phyloP scores from a whole-genome alignment of 1,140 invertebrate genomes.

The Coenobita brevimanus region DNA sequence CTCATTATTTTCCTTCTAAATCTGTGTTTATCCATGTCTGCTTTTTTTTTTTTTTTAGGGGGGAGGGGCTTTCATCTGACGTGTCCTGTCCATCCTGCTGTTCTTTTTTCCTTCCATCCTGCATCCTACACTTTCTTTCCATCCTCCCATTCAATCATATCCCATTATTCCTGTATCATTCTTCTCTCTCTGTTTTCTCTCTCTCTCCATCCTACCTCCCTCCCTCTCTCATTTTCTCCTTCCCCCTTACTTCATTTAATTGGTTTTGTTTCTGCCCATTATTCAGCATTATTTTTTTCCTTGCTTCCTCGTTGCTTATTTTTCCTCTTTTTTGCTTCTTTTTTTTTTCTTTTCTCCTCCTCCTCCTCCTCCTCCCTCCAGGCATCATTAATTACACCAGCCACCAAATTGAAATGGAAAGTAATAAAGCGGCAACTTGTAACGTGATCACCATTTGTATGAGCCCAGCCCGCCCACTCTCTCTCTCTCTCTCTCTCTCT shows the following conservation, averaged over 20 bases:
- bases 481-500: not conserved
- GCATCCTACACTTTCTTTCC: not conserved
- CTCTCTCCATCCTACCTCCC: not conserved
- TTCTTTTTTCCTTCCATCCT: too few species aligned
- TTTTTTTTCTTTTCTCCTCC: not conserved
- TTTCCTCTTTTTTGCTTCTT: not conserved
- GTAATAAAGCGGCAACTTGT: conserved; percentile 47
- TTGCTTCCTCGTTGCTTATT: not conserved
- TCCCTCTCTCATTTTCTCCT: not conserved
- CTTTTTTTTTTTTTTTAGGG: not conserved
- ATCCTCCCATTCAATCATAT: not conserved
- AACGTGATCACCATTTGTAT: conserved; percentile 64
- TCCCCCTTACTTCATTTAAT: not conserved
- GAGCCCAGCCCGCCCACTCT: not conserved
- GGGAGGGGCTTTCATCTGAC: not conserved
- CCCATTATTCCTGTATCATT: not conserved
- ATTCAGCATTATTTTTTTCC: not conserved
- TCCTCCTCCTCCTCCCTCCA: not conserved
- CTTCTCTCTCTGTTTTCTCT: not conserved
- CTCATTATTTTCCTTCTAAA: not conserved
- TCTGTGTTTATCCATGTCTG: not conserved
- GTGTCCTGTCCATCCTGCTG: too few species aligned
- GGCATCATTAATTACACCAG: conserved; percentile 47
- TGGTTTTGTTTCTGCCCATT: not conserved
- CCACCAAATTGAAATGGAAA: conserved; percentile 60